Percentiles rank a stretch among this genome's conserved stretches.
Evolutionary conservation across 2,888 invertebrate species (phyloP).

Genomic region (Pristionchus fissidentatus): DNA sequence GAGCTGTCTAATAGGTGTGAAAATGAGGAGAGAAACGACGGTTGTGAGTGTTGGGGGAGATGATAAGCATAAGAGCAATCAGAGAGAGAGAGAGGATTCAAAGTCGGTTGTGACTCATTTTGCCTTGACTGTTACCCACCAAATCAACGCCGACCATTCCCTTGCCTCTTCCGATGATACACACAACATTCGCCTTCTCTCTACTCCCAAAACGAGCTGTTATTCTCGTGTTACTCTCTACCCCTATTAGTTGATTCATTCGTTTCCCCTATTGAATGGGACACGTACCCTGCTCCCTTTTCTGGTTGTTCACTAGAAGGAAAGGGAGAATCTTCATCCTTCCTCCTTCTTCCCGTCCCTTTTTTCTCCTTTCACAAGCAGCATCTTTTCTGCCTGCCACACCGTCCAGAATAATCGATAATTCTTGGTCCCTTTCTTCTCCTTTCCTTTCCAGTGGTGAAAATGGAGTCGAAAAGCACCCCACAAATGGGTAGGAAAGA

Average conservation of each 20-base stretch:
- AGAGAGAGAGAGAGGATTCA: conserved; percentile 27
- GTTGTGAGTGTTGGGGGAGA: conserved; percentile 29
- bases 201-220: conserved; percentile 20
- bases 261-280: conserved; percentile 13
- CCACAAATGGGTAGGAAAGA: background rate
- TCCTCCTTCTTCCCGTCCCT: background rate
- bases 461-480: background rate
- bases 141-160: background rate
- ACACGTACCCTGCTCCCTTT: conserved; percentile 8
- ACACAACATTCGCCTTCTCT: conserved; percentile 9
- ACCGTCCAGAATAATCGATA: background rate
- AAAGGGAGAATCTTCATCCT: background rate
- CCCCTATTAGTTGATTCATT: conserved; percentile 29
- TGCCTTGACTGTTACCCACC: conserved; percentile 15
- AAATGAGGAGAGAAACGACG: conserved; percentile 13
- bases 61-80: conserved; percentile 39
- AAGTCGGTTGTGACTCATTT: conserved; percentile 26
- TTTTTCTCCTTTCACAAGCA: conserved; percentile 13
- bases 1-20: conserved; percentile 35
- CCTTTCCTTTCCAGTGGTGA: background rate
- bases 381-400: background rate
- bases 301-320: background rate
- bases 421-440: background rate
- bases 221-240: conserved; percentile 26
- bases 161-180: conserved; percentile 17